Percentiles rank a stretch among this genome's conserved stretches.
These are phyloP conservation scores for Menidia menidia DNA, from an alignment of 2,797 vertebrate species.

Conservation along the genomic window DNA sequence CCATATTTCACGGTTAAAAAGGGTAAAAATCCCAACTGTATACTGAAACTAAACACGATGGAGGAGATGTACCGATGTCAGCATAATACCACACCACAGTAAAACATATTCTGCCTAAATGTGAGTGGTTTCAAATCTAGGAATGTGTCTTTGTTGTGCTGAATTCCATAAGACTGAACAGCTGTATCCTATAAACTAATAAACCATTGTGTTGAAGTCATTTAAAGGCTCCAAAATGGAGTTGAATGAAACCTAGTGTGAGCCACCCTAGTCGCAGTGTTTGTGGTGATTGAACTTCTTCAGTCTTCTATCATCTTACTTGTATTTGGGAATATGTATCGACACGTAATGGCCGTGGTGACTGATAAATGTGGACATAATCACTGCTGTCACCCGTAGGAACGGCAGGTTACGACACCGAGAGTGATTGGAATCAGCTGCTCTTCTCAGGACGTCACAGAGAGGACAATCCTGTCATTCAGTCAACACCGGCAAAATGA, in stretches of 20 bases:
- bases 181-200: slow-evolving; percentile 42
- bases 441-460: slow-evolving; percentile 28
- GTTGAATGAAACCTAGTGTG: slow-evolving; percentile 25
- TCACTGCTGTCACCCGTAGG: slow-evolving; percentile 16
- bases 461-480: slow-evolving; percentile 56
- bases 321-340: slow-evolving; percentile 14
- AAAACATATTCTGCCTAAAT: slow-evolving; percentile 5
- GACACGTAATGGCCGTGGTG: slow-evolving; percentile 21
- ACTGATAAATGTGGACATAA: slow-evolving; percentile 23
- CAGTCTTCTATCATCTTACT: slow-evolving; percentile 10
- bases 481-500: slow-evolving; percentile 75
- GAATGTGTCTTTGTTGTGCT: slow-evolving; percentile 5
- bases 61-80: no score
- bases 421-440: slow-evolving; percentile 31
- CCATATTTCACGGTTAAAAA: not conserved
- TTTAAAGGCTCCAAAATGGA: slow-evolving; percentile 32
- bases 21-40: no score
- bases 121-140: not conserved
- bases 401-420: not conserved
- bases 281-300: slow-evolving; percentile 20
- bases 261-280: slow-evolving; percentile 13
- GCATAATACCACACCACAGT: not conserved
- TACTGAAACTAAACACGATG: not conserved
- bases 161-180: slow-evolving; percentile 29
- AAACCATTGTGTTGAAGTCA: slow-evolving; percentile 33